phyloP scores from a whole-genome alignment of 2,113 vertebrate genomes.

The Antechinus flavipes region DNA sequence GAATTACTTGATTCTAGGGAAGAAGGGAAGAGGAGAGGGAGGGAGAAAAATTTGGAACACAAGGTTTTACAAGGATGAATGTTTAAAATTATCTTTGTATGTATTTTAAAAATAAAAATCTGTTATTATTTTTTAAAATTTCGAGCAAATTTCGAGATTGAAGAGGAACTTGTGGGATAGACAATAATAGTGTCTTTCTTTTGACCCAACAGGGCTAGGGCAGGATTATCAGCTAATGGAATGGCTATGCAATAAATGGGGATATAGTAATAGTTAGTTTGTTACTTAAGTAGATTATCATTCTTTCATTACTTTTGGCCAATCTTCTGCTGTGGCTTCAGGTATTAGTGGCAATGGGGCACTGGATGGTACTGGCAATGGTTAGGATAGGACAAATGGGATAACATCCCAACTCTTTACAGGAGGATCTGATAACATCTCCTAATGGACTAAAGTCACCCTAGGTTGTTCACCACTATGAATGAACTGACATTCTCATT shows the following conservation, averaged over 20 bases:
- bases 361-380: neutral
- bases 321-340: neutral
- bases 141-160: neutral
- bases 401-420: rapidly evolving
- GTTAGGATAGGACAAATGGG: neutral
- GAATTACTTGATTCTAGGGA: too few relatives aligned
- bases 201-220: neutral
- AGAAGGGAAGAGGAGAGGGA: too few relatives aligned
- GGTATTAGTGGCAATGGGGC: neutral
- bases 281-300: neutral
- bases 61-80: too few relatives aligned
- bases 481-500: neutral
- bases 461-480: neutral
- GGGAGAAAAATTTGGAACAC: too few relatives aligned
- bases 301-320: neutral
- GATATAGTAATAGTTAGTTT: neutral
- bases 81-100: too few relatives aligned
- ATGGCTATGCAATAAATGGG: neutral
- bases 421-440: neutral
- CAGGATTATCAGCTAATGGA: neutral
- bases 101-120: too few relatives aligned
- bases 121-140: too few relatives aligned
- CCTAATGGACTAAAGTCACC: neutral
- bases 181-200: neutral
- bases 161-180: neutral